Base-by-base conservation (phyloP, 2,888 invertebrate species). In the Ariolimax columbianus region DNA sequence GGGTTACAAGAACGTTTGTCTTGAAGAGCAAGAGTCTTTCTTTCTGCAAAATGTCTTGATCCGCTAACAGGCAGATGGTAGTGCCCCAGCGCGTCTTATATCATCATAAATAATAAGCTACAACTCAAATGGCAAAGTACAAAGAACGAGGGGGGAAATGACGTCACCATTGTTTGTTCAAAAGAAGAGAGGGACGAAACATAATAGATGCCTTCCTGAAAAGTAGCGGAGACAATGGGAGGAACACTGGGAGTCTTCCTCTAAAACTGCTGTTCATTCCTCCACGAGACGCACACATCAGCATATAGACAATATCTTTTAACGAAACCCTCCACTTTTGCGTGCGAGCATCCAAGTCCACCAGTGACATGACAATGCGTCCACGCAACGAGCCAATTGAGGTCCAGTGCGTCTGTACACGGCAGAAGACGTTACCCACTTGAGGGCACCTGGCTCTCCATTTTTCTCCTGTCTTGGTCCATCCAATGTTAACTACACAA, bases 61-160 rank as follows among this genome's bases (percentile, higher is more conserved):
- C 83, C 33, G 26, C 51, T 43, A 36, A 47, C 75, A 7, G 38
- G 59, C 75, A 83, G 77, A 83, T 83, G 83, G 75, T 9, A 59
- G 47, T 23, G 47, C n/a, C 30, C 11, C 11, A 66, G 30, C 47
- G 0, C 36, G n/a, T 40, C 40, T 63, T 82, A 55, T 33, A 43
- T 14, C 55, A n/a, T 47, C 19, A 33, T 36, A 30, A 83, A 63
- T 77, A 83, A 83, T 75, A 77, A 63, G 83, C 36, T 77, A 30
- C 83, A 70, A 81, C 70, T 81, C 26, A 81, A 81, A 66, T 66
- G 30, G 33, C n/a, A 1, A 79, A 30, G 79, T 38, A 66, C 68
- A 79, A 79, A 79, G 79, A 30, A n/a, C 30, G 33, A 3, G 63
- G 23, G 36, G 68, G 38, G n/a, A n/a, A n/a, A n/a, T 47, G 51